Evolutionary conservation across 2,888 invertebrate species (phyloP), one percentile per base, ranked within the genome.

Genomic region (Eretmocerus hayati): DNA sequence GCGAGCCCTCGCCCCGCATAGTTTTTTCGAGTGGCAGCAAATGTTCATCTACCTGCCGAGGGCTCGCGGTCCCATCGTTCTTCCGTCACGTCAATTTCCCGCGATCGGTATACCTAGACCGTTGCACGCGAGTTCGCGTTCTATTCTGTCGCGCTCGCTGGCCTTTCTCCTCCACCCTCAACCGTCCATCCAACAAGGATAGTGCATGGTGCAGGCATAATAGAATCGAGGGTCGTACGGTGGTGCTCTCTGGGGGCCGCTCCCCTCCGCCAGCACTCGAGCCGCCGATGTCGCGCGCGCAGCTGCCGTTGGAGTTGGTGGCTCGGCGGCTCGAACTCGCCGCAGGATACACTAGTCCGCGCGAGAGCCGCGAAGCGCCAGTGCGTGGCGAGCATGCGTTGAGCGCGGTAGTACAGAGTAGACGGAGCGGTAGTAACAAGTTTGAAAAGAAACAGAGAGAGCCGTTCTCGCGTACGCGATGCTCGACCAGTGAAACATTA

Each of bases 361-460:
- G 55, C 56, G 50, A 46, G 46, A 21, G 40, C 58, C 48, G 41
- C 36, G 46, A 42, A 44, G 43, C 36, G 39, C 53, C 57, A 59
- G 59, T 59, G 42, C 50, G 57, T 57, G 54, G 57, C 51, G 57
- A 57, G 58, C 55, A 55, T 56, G 57, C 54, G 54, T 51, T 42
- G 37, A 47, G 31, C 41, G 51, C 43, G 50, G 53, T 53, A 30
- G 44, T 15, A 15, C 26, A 26, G 26, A n/a, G n/a, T n/a, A n/a
- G n/a, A n/a, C n/a, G n/a, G n/a, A n/a, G n/a, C n/a, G n/a, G n/a
- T n/a, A n/a, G n/a, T n/a, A n/a, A n/a, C n/a, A n/a, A n/a, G n/a
- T n/a, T n/a, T n/a, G n/a, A n/a, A n/a, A n/a, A n/a, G n/a, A n/a
- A n/a, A n/a, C n/a, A n/a, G n/a, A 23, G 21, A 18, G 39, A 42